Evolutionary conservation across 2,113 vertebrate species (phyloP).

Genomic region (Sturnus vulgaris): DNA sequence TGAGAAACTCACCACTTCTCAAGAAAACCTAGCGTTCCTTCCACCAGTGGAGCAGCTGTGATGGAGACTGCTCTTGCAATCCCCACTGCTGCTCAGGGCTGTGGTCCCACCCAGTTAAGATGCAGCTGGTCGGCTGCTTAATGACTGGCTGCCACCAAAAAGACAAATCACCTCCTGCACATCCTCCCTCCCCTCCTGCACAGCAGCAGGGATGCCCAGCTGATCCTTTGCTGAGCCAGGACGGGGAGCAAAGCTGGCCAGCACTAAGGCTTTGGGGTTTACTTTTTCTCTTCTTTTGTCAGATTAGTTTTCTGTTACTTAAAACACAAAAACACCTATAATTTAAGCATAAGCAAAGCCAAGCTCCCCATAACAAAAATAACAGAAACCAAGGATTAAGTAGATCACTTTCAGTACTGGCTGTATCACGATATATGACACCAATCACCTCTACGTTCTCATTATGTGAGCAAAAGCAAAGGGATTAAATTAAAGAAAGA

Average conservation of each 20-base stretch:
- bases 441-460: background rate
- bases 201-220: background rate
- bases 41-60: background rate
- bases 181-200: background rate
- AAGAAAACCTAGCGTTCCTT: background rate
- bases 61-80: background rate
- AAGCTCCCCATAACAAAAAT: background rate
- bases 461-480: background rate
- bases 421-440: background rate
- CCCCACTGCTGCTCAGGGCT: background rate
- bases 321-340: background rate
- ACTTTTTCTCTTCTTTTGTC: background rate
- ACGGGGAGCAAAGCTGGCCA: background rate
- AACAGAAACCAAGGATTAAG: background rate
- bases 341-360: background rate
- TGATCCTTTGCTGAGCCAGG: background rate
- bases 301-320: background rate
- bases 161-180: background rate
- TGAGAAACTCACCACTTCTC: background rate
- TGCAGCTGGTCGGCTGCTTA: accelerated
- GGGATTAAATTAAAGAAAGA: background rate
- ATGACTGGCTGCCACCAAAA: background rate
- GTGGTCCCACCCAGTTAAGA: background rate
- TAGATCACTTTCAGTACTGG: background rate
- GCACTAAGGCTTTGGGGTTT: background rate